Conservation (phyloP, 2,113 vertebrate genomes). For the Oreochromis niloticus region DNA sequence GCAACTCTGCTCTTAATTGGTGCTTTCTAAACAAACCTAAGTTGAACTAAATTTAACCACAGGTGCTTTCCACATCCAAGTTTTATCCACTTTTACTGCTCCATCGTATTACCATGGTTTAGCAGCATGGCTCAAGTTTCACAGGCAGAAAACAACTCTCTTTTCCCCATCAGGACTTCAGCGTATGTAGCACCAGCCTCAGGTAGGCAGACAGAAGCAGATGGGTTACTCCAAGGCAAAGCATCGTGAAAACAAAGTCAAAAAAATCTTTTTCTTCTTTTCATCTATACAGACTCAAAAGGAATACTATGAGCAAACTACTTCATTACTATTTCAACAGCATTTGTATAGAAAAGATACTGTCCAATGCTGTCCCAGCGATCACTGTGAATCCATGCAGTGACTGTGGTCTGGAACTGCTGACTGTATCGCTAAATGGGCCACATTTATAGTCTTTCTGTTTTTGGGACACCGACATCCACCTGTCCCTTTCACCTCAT, state of each 20-base stretch:
- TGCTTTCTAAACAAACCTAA: neutral
- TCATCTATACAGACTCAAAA: neutral
- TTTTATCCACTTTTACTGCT: neutral
- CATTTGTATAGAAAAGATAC: neutral
- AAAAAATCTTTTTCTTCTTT: neutral
- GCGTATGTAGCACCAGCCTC: neutral
- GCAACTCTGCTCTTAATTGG: neutral
- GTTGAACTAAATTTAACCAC: neutral
- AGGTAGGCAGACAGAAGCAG: neutral
- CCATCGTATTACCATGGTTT: neutral
- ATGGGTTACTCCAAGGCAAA: neutral
- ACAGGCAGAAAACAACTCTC: neutral
- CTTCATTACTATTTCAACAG: neutral
- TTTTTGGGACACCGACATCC: neutral
- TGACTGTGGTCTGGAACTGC: neutral
- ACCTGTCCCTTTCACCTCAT: neutral
- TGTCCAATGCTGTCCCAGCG: neutral
- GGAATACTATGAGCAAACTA: neutral
- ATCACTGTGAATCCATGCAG: neutral
- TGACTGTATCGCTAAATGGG: neutral
- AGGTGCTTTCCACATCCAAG: neutral
- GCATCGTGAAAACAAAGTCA: neutral
- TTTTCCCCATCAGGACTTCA: neutral
- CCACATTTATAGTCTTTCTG: neutral
- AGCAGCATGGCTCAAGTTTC: neutral